Evolutionary conservation across 2,113 vertebrate genomes (phyloP).

Genomic region (Coptodon rendalli): DNA sequence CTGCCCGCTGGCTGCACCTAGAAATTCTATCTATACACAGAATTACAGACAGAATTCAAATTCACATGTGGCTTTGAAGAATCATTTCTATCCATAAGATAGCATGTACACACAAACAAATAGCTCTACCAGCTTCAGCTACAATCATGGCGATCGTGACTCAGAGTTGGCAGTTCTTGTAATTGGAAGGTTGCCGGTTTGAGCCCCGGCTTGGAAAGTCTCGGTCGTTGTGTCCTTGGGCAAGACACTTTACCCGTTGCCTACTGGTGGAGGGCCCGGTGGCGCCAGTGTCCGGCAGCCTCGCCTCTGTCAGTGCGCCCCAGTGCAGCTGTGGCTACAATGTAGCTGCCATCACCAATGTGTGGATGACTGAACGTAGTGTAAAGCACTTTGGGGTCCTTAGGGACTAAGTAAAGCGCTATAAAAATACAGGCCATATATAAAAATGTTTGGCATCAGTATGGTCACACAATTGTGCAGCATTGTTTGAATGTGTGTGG

Average conservation of each 20-base stretch:
- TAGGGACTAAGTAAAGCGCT: accelerated
- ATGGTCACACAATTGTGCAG: background rate
- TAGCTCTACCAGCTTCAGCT: background rate
- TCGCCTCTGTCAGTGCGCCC: background rate
- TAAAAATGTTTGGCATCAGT: background rate
- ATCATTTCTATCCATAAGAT: background rate
- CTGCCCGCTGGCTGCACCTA: background rate
- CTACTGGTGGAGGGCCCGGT: background rate
- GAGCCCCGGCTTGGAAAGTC: accelerated
- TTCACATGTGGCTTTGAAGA: background rate
- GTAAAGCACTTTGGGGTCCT: background rate
- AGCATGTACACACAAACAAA: background rate
- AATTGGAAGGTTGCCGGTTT: accelerated
- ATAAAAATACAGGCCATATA: background rate
- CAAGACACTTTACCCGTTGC: accelerated
- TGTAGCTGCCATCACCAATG: background rate
- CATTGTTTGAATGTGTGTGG: background rate
- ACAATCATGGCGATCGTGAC: background rate
- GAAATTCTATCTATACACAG: background rate
- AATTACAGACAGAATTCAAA: background rate
- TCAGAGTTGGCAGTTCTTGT: background rate
- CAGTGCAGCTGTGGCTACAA: accelerated
- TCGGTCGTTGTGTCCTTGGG: accelerated
- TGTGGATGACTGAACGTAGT: accelerated
- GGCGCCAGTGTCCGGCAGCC: background rate